Percentiles rank a stretch among this genome's conserved stretches.
phyloP scores from a whole-genome alignment of 2,113 vertebrate genomes.

The Otolemur garnettii region DNA sequence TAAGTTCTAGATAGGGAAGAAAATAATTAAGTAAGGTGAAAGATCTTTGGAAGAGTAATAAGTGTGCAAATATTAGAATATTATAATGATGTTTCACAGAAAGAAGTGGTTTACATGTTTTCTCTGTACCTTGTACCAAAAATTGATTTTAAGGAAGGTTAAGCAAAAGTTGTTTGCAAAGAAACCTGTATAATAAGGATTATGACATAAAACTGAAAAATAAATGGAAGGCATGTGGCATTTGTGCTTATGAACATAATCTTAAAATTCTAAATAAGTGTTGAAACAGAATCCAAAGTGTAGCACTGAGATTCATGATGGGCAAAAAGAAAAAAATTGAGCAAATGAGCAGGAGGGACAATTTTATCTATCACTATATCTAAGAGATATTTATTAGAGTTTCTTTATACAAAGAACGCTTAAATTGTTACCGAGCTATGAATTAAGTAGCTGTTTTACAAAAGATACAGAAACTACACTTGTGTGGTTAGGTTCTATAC shows the following conservation, averaged over 20 bases:
- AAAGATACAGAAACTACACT: constrained; percentile 49
- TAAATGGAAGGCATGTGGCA: not conserved
- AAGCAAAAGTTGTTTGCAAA: constrained; percentile 11
- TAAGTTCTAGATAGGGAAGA: not conserved
- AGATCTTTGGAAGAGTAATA: not conserved
- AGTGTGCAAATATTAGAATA: not conserved
- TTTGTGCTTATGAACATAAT: not conserved
- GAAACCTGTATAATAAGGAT: not conserved
- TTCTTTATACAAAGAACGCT: not conserved
- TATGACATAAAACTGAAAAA: constrained; percentile 36
- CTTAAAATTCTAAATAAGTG: constrained; percentile 32
- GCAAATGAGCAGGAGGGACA: not conserved
- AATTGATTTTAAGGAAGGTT: not conserved
- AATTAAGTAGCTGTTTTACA: not conserved
- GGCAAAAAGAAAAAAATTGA: not conserved
- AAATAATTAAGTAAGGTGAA: not conserved
- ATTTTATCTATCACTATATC: constrained; percentile 33
- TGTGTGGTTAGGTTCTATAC: not conserved
- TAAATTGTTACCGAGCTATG: not conserved
- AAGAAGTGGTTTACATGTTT: constrained; percentile 28
- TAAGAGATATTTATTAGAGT: not conserved
- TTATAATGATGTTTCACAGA: constrained; percentile 6
- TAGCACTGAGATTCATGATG: not conserved
- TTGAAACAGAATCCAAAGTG: not conserved
- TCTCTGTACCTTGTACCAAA: not conserved